Conservation (phyloP, 2,113 vertebrate genomes). For the Alethe castanea region DNA sequence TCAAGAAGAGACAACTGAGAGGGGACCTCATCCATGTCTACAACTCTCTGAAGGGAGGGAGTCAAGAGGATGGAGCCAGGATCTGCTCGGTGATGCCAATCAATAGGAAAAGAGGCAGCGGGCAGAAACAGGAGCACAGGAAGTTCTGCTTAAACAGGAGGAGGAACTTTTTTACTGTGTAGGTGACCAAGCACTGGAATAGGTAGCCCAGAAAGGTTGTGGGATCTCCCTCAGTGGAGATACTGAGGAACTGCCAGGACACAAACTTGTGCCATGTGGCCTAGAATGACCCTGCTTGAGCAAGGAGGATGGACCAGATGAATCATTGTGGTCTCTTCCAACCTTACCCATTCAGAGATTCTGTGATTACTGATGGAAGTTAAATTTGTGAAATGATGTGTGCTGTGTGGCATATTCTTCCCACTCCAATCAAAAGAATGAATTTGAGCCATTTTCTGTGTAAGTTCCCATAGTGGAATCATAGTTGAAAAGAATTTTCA, state of each 20-base stretch:
- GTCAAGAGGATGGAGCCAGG: background rate
- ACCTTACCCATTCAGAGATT: background rate
- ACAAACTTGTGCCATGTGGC: too few species aligned
- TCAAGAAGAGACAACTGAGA: background rate
- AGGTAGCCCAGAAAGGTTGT: background rate
- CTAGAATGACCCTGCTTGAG: background rate
- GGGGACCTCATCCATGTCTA: background rate
- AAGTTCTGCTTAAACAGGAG: background rate
- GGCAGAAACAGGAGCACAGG: background rate
- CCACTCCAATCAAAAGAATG: background rate
- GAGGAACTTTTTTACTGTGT: background rate
- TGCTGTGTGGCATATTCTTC: background rate
- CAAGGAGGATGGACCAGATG: background rate
- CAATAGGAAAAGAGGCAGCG: accelerated
- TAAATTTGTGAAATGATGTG: background rate
- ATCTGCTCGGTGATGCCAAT: too few species aligned
- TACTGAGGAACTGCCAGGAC: background rate
- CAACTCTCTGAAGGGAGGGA: background rate
- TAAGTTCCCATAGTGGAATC: background rate
- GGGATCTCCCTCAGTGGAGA: background rate
- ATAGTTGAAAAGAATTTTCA: background rate
- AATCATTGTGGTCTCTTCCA: background rate
- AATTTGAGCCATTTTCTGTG: background rate
- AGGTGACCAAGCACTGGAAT: background rate
- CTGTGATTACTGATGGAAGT: background rate